These are phyloP conservation scores for Subacronicta megacephala DNA, from an alignment of 2,888 invertebrate genomes.

Conservation along the genomic window DNA sequence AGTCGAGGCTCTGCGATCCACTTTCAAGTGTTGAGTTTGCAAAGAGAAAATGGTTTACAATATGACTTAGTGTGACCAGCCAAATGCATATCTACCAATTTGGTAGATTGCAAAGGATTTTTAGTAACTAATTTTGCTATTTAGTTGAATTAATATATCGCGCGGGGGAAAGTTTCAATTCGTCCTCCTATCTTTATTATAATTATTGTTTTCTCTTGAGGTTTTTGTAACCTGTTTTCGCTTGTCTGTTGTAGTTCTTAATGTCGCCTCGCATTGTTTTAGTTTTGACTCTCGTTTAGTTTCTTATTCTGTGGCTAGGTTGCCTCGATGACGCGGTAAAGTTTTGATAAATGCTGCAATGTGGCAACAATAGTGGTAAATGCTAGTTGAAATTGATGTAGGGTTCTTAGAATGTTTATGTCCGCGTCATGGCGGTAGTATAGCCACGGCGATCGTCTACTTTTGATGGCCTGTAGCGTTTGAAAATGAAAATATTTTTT, in stretches of 20 bases:
- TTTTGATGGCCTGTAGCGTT: constrained; percentile 64
- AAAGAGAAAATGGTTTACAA: constrained; percentile 29
- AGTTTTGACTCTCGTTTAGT: constrained; percentile 71
- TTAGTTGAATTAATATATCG: constrained; percentile 57
- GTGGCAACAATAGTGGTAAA: constrained; percentile 38
- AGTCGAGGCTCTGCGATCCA: not conserved
- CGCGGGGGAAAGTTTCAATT: constrained; percentile 70
- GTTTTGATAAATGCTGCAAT: constrained; percentile 44
- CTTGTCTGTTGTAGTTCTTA: constrained; percentile 63
- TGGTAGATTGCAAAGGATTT: constrained; percentile 55
- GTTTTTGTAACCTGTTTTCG: constrained; percentile 64
- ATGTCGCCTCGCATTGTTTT: constrained; percentile 70
- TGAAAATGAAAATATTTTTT: constrained; percentile 71
- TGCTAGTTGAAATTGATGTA: constrained; percentile 46
- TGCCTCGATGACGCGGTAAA: constrained; percentile 39
- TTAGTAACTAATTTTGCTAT: constrained; percentile 59
- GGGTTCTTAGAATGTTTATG: constrained; percentile 39
- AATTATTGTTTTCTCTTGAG: constrained; percentile 59
- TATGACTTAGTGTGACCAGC: constrained; percentile 48
- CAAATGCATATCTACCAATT: constrained; percentile 48
- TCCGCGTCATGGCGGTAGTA: constrained; percentile 34
- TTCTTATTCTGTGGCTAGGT: constrained; percentile 43
- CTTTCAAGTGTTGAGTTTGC: constrained; percentile 7
- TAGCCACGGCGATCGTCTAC: constrained; percentile 43
- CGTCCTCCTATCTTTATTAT: constrained; percentile 55